A percentile compares a stretch with the other conserved stretches of the same genome.
phyloP scores from a whole-genome alignment of 1,140 invertebrate genomes.

The Dinoponera quadriceps region DNA sequence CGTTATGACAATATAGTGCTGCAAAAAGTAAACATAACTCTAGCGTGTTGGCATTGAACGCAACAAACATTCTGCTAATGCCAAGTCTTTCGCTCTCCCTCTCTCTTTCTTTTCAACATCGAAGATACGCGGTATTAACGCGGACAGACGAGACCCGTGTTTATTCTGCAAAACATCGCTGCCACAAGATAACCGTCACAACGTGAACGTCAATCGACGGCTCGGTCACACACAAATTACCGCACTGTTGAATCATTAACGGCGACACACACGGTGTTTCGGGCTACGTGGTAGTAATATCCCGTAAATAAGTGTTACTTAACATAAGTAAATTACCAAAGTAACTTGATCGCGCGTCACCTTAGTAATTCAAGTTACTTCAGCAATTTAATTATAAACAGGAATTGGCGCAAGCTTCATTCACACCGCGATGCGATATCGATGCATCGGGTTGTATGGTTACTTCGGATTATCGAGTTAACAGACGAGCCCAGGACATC shows the following conservation, averaged over 20 bases:
- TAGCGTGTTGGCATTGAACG: conserved; percentile 29
- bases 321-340: neutral
- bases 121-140: neutral
- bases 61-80: conserved; percentile 32
- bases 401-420: neutral
- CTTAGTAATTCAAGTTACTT: conserved; percentile 21
- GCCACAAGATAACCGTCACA: conserved; percentile 1
- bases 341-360: neutral
- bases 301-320: neutral
- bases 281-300: neutral
- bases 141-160: neutral
- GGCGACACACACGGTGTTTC: neutral
- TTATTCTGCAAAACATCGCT: neutral
- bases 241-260: conserved; percentile 9
- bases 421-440: neutral
- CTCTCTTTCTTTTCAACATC: neutral
- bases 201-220: neutral
- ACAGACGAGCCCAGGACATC: neutral
- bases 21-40: conserved; percentile 39
- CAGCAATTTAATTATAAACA: conserved; percentile 12
- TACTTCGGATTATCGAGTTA: conserved; percentile 9
- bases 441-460: conserved; percentile 4
- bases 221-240: neutral
- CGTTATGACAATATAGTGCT: conserved; percentile 10
- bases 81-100: conserved; percentile 2